Evolutionary conservation across 2,113 vertebrate species (phyloP), one percentile per base, ranked within the genome.

Genomic region (Corydoras sp.): DNA sequence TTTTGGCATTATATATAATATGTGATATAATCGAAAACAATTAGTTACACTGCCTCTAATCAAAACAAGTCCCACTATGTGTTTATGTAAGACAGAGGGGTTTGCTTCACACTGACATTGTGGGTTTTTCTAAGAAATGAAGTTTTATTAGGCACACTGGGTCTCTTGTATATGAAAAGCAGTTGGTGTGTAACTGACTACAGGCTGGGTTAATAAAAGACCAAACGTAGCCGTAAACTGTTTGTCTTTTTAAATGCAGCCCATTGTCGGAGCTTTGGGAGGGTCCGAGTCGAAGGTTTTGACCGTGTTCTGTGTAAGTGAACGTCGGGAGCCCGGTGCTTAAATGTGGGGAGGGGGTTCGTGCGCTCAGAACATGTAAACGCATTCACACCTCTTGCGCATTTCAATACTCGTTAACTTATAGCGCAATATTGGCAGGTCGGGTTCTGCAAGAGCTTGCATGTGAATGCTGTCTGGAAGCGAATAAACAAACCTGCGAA

Each of bases 371-470:
- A 62, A 71, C 82, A 83, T 81, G 79, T 86, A 86, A 89, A 86
- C 85, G 79, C 84, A 84, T 89, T 91, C 85, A 80, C 89, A 89
- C 86, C 85, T 87, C 85, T 67, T 77, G 80, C 79, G 84, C 81
- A 90, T 91, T 88, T 88, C 87, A 87, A 90, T 90, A 81, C 75
- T 61, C 68, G 77, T 81, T 86, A 82, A 85, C 79, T 89, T 87
- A 87, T 84, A 85, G 84, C 85, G 82, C 85, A 82, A 87, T 87
- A 88, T 83, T 87, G 84, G 79, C 84, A 83, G 83, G 63, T 76
- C 77, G 69, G 84, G 84, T 66, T 81, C 71, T 73, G 83, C 80
- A 81, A 80, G 78, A 81, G 81, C 78, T 79, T 87, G 88, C 85
- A 89, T 89, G 77, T 89, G 82, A 90, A 90, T 88, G 68, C 53